A percentile compares a stretch with the other conserved stretches of the same genome.
Conservation (phyloP, 2,888 invertebrate species). For the Omphaloscelis lunosa region DNA sequence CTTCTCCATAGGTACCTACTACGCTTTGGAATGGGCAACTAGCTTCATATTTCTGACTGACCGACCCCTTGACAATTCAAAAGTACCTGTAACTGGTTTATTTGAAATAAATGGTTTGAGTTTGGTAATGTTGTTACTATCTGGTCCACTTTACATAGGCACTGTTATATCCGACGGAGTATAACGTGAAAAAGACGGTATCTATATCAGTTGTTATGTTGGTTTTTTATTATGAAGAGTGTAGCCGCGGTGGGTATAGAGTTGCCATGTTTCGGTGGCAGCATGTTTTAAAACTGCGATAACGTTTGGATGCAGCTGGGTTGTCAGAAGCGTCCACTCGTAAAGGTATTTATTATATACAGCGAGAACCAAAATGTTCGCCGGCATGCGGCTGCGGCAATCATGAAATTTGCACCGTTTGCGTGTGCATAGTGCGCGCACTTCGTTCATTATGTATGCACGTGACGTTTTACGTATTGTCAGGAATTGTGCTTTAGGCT, state of each 20-base stretch:
- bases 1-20: too few relatives aligned
- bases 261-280: slow-evolving; percentile 31
- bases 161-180: slow-evolving; percentile 21
- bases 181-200: slow-evolving; percentile 52
- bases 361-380: slow-evolving; percentile 50
- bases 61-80: too few relatives aligned
- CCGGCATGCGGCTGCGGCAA: slow-evolving; percentile 58
- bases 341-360: slow-evolving; percentile 59
- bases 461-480: slow-evolving; percentile 60
- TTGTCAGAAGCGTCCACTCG: slow-evolving; percentile 62
- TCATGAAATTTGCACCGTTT: slow-evolving; percentile 71
- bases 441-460: slow-evolving; percentile 66
- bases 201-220: slow-evolving; percentile 52
- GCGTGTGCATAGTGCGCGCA: slow-evolving; percentile 60
- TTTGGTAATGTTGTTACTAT: slow-evolving; percentile 9
- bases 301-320: slow-evolving; percentile 61
- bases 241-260: slow-evolving; percentile 4
- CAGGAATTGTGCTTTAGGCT: slow-evolving; percentile 56
- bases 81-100: too few relatives aligned
- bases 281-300: slow-evolving; percentile 56
- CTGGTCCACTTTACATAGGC: slow-evolving; percentile 31
- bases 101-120: too few relatives aligned
- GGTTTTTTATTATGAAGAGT: slow-evolving; percentile 47
- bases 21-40: too few relatives aligned
- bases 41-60: too few relatives aligned